Base-by-base conservation (phyloP, 2,888 invertebrate species). In the Exephanes ischioxanthus region DNA sequence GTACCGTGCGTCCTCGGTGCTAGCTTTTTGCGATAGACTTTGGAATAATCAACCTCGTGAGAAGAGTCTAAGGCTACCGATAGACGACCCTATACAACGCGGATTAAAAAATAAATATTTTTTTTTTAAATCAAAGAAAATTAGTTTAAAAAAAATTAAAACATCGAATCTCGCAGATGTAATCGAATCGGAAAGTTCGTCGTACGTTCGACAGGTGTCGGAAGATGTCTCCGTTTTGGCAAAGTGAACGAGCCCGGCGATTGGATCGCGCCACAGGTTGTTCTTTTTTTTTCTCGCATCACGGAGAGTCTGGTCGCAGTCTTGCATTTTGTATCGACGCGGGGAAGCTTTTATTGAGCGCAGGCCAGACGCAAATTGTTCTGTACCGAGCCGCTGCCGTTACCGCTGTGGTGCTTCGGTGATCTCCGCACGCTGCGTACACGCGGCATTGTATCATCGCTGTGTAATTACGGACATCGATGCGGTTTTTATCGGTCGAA, bases 401-500 rank as follows among this genome's bases (percentile, higher is more conserved):
- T 61, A 16, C 26, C 26, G 33, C n/a, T 51, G 77, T 26, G 51
- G 76, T 51, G 51, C 75, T 51, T 66, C 48, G 75, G 7, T 51
- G 51, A 51, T 76, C 30, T 37, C 53, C 37, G 67, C 67, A 37
- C 19, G 48, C 71, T 58, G 70, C 72, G 45, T 58, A 66, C 33
- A 63, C 22, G 45, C 73, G 16, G 77, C 79, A 51, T 78, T 78
- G 81, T 73, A 81, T 82, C 81, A 75, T 81, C 55, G 51, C 33
- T n/a, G 78, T 66, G 82, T 67, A 85, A 85, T 85, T 75, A 85
- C 61, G 41, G 33, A 79, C 78, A 75, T 63, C 75, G 58, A 70
- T 70, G 55, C 71, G 45, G 63, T 85, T 81, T 85, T 85, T 80
- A 82, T 85, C 82, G 82, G 85, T 82, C 85, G 85, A 71, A 85